Conservation (phyloP, 2,888 invertebrate genomes). For the Philaethria dido region DNA sequence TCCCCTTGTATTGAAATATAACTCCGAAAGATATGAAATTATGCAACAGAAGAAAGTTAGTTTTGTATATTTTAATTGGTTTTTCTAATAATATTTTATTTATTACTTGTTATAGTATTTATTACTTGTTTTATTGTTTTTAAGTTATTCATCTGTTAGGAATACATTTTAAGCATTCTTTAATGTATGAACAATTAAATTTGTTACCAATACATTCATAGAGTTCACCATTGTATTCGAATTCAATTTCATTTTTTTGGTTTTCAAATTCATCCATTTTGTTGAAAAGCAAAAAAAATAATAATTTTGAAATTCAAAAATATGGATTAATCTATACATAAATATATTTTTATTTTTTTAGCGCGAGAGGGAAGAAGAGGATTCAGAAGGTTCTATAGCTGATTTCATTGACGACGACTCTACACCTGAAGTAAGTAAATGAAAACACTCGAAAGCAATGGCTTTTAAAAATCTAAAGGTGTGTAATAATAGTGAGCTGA, state of each 20-base stretch:
- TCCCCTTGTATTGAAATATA: conserved; percentile 88
- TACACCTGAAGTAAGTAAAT: conserved; percentile 66
- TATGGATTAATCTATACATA: not conserved
- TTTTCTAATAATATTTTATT: not conserved
- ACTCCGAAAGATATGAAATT: conserved; percentile 83
- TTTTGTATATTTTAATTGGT: not conserved
- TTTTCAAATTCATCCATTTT: too few species aligned
- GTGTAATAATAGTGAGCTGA: too few species aligned
- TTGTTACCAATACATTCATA: too few species aligned
- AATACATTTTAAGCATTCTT: too few species aligned
- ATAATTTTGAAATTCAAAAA: not conserved
- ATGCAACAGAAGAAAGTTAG: conserved; percentile 81
- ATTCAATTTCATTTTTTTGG: too few species aligned
- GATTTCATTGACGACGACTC: conserved; percentile 88
- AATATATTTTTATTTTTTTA: conserved; percentile 46
- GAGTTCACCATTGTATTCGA: too few species aligned
- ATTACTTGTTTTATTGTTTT: too few species aligned
- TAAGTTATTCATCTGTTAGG: too few species aligned
- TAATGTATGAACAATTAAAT: too few species aligned
- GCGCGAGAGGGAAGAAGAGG: conserved; percentile 82
- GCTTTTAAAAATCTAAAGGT: too few species aligned
- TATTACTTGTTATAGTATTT: too few species aligned
- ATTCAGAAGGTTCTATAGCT: conserved; percentile 88
- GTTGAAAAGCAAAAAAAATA: too few species aligned
- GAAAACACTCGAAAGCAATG: not conserved